Percentiles rank a stretch among this genome's conserved stretches.
phyloP scores from a whole-genome alignment of 2,888 invertebrate genomes.

The Stegana nigrithorax region DNA sequence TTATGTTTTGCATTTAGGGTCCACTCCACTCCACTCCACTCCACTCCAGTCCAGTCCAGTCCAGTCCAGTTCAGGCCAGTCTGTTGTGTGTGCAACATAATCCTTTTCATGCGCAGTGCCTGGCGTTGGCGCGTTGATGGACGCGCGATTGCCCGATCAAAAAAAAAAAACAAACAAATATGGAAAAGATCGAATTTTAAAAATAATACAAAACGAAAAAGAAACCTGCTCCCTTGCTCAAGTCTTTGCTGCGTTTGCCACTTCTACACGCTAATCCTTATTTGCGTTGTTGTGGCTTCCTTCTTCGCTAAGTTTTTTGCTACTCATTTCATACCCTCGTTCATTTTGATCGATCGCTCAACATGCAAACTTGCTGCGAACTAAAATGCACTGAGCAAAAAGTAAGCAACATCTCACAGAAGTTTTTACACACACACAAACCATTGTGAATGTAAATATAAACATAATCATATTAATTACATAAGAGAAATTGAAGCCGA shows the following conservation, averaged over 20 bases:
- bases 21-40: too few species aligned
- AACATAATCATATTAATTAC: too few species aligned
- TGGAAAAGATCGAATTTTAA: too few species aligned
- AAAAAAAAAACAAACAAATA: too few species aligned
- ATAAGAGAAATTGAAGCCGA: too few species aligned
- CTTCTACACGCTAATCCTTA: conserved; percentile 22
- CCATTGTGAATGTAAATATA: too few species aligned
- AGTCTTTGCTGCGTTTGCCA: conserved; percentile 33
- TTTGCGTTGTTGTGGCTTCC: not conserved
- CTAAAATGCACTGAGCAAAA: conserved; percentile 2
- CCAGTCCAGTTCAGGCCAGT: too few species aligned
- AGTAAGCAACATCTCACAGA: not conserved
- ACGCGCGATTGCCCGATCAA: not conserved
- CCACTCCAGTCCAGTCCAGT: too few species aligned
- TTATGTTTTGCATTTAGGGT: not conserved
- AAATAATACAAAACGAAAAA: too few species aligned
- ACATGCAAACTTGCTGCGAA: conserved; percentile 41
- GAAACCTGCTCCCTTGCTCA: conserved; percentile 28
- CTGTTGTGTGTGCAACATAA: too few species aligned
- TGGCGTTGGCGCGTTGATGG: conserved; percentile 9
- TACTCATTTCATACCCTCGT: conserved; percentile 49
- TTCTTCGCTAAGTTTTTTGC: conserved; percentile 5
- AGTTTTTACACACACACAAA: too few species aligned
- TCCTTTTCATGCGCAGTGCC: not conserved
- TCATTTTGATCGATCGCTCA: conserved; percentile 58